A percentile compares a stretch with the other conserved stretches of the same genome.
These are phyloP conservation scores for Eumacrocentrus americanus DNA, from an alignment of 2,888 invertebrate genomes.

Conservation along the genomic window DNA sequence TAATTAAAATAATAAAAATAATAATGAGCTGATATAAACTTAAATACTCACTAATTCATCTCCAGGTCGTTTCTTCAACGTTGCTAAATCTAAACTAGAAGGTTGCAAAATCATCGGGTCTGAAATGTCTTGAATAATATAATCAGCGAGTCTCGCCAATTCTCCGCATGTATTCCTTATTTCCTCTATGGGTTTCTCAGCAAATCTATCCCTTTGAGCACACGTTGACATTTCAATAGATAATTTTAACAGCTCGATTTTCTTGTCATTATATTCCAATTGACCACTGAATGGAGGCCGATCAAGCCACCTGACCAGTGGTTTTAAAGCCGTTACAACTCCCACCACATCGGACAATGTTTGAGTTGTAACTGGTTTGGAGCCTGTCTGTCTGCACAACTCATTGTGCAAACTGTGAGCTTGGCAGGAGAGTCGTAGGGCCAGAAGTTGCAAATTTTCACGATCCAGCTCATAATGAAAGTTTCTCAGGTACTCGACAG, in stretches of 20 bases:
- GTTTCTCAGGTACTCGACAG: conserved; percentile 86
- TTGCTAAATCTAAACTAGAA: conserved; percentile 86
- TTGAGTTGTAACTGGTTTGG: conserved; percentile 75
- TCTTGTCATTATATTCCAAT: conserved; percentile 73
- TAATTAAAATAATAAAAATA: conserved; percentile 11
- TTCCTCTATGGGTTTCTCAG: conserved; percentile 82
- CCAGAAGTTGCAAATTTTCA: conserved; percentile 90
- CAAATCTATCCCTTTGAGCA: conserved; percentile 90
- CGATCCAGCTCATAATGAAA: conserved; percentile 90
- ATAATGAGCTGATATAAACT: not conserved
- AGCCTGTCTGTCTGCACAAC: conserved; percentile 66
- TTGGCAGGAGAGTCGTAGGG: conserved; percentile 81
- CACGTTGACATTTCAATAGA: conserved; percentile 87
- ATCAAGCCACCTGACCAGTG: conserved; percentile 90
- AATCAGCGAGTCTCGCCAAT: conserved; percentile 80
- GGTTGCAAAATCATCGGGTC: conserved; percentile 93
- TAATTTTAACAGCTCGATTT: conserved; percentile 75
- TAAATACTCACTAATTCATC: conserved; percentile 72
- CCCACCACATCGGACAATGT: conserved; percentile 86
- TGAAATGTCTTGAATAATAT: conserved; percentile 82
- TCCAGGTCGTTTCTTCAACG: conserved; percentile 80
- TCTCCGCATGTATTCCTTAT: conserved; percentile 76
- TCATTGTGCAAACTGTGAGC: conserved; percentile 80
- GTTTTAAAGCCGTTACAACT: conserved; percentile 83
- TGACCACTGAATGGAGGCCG: conserved; percentile 70